Base-by-base conservation (phyloP, 2,888 invertebrate species). In the Hydriomena furcata region DNA sequence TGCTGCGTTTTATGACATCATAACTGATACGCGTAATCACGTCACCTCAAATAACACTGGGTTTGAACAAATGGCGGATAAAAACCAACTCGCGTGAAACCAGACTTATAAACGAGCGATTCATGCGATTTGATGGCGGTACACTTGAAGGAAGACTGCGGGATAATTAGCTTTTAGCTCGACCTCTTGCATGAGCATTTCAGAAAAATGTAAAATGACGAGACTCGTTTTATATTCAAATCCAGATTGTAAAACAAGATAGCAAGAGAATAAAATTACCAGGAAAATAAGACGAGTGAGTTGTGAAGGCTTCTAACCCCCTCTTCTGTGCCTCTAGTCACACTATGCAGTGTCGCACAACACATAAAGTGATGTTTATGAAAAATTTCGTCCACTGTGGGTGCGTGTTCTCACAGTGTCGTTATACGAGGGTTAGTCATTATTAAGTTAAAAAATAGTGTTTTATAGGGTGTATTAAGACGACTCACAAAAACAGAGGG, bases 101-200 rank as follows among this genome's bases (percentile, higher is more conserved):
- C 21, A 23, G 38, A 27, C 24, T 24, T 25, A 36, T 69, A 74
- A 79, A 70, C 76, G 76, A 76, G 67, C 79, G 76, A 84, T 83
- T 83, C 81, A 76, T 78, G 71, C 76, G 76, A 80, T 80, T 82
- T 79, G 77, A 84, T 79, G 77, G 74, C 74, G 68, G 69, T 72
- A 74, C 75, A 78, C 79, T 82, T 72, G 68, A 72, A 71, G 65
- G 65, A 63, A 62, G 63, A 71, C 73, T 71, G 72, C 63, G 63
- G 70, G 73, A 76, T 82, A 82, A 84, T 85, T 83, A 82, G 76
- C 79, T 75, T 74, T 67, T 74, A 75, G 73, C 66, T 73, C 66
- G 52, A 55, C 58, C 51, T 44, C 51, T 53, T 55, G 53, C 55
- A 59, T 59, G 55, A 49, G 49, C 52, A 48, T 52, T 55, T 55